Evolutionary conservation across 1,140 invertebrate genomes (phyloP).

Genomic region (Pseudomyrmex cubaensis): DNA sequence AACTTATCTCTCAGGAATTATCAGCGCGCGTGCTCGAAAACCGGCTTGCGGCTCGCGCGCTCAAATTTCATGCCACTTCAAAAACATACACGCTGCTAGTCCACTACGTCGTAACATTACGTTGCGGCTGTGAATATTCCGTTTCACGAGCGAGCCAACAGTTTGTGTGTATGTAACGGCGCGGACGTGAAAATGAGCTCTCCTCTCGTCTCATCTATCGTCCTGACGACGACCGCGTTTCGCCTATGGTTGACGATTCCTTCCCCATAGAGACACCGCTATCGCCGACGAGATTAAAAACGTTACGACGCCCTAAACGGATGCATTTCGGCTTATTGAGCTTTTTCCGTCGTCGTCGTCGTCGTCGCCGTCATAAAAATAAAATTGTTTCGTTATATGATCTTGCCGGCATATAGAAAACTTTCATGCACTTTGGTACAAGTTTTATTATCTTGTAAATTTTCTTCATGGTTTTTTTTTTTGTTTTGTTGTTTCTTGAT

Average conservation of each 20-base stretch:
- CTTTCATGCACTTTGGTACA: neutral
- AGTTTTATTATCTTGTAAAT: neutral
- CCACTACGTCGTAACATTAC: conserved; percentile 28
- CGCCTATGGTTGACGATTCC: conserved; percentile 17
- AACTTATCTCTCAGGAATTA: conserved; percentile 49
- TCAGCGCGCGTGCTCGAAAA: conserved; percentile 33
- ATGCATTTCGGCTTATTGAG: conserved; percentile 62
- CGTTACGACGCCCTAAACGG: conserved; percentile 59
- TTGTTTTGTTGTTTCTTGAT: too few species aligned
- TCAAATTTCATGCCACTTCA: conserved; percentile 44
- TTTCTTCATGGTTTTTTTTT: too few species aligned
- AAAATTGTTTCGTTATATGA: neutral
- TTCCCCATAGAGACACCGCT: conserved; percentile 63
- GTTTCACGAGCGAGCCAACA: conserved; percentile 50
- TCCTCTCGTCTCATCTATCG: neutral
- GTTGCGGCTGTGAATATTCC: conserved; percentile 9
- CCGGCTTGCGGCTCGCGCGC: neutral
- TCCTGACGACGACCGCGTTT: conserved; percentile 12
- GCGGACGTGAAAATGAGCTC: conserved; percentile 52
- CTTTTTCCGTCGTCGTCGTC: conserved; percentile 18
- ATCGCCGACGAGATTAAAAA: conserved; percentile 71
- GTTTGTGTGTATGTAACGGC: conserved; percentile 26
- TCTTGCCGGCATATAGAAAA: neutral
- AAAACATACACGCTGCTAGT: conserved; percentile 13
- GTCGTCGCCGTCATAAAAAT: neutral